A percentile compares a stretch with the other conserved stretches of the same genome.
phyloP scores from a whole-genome alignment of 2,113 vertebrate species.

The Salminus brasiliensis region DNA sequence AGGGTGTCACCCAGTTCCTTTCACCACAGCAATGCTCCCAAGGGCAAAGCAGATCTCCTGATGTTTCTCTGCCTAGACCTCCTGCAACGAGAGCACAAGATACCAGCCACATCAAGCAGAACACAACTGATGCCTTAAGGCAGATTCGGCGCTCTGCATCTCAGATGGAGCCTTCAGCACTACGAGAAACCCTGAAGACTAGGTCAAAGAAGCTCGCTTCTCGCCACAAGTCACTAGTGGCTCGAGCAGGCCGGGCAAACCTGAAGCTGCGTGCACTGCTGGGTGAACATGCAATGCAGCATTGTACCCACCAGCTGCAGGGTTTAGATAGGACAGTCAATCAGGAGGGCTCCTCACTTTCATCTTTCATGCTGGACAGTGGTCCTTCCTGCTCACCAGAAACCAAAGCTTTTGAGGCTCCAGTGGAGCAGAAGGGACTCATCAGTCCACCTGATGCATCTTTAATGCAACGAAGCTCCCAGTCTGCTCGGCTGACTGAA shows the following conservation, averaged over 20 bases:
- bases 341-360: slow-evolving; percentile 53
- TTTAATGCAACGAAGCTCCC: slow-evolving; percentile 52
- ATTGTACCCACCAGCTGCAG: slow-evolving; percentile 84
- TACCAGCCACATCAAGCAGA: slow-evolving; percentile 57
- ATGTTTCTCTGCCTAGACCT: slow-evolving; percentile 63
- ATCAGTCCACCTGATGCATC: neutral
- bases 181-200: slow-evolving; percentile 69
- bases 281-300: slow-evolving; percentile 80
- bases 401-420: slow-evolving; percentile 59
- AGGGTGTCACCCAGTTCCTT: slow-evolving; percentile 46
- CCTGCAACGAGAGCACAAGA: slow-evolving; percentile 68
- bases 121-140: slow-evolving; percentile 55
- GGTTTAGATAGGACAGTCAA: slow-evolving; percentile 75
- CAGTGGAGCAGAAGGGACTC: slow-evolving; percentile 63
- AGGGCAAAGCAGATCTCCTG: slow-evolving; percentile 61
- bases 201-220: slow-evolving; percentile 75
- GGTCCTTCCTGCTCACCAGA: slow-evolving; percentile 32
- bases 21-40: neutral
- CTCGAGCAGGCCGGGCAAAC: slow-evolving; percentile 75
- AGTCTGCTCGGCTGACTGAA: slow-evolving; percentile 44
- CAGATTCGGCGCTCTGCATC: slow-evolving; percentile 57
- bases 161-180: slow-evolving; percentile 35
- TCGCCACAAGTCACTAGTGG: slow-evolving; percentile 78
- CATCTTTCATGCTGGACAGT: slow-evolving; percentile 57
- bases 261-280: slow-evolving; percentile 84